Evolutionary conservation across 2,797 vertebrate genomes (phyloP).

Genomic region (Loris lydekkerianus): DNA sequence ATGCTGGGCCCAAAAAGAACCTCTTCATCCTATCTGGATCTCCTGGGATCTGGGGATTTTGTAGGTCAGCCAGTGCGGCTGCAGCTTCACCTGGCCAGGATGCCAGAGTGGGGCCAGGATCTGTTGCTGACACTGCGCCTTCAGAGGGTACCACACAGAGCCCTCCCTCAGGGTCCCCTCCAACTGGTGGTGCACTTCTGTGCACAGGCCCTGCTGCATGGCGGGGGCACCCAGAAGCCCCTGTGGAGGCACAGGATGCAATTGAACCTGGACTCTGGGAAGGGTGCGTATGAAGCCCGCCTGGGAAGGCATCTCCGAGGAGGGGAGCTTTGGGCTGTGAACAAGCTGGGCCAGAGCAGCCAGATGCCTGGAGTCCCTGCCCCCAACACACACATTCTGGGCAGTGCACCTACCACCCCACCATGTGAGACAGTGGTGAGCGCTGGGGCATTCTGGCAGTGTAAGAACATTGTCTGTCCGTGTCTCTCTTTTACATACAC

Average conservation of each 20-base stretch:
- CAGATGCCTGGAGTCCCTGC: not conserved
- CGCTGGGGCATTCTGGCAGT: not conserved
- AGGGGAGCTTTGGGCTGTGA: not conserved
- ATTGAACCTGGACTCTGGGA: conserved; percentile 77
- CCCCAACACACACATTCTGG: fast-evolving
- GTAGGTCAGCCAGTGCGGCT: not conserved
- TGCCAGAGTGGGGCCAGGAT: conserved; percentile 83
- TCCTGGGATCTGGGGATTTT: conserved; percentile 49
- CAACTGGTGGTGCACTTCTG: conserved; percentile 82
- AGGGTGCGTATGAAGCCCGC: conserved; percentile 83
- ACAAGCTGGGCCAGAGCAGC: not conserved
- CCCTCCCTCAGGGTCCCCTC: conserved; percentile 74
- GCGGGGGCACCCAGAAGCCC: conserved; percentile 14
- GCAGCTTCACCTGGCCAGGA: not conserved
- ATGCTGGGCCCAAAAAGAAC: conserved; percentile 63
- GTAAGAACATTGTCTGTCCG: not conserved
- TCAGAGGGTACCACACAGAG: conserved; percentile 53
- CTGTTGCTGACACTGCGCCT: conserved; percentile 65
- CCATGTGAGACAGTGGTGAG: not conserved
- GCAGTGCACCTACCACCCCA: not conserved
- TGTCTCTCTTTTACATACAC: not conserved
- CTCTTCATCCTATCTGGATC: conserved; percentile 70
- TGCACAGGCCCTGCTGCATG: conserved; percentile 86
- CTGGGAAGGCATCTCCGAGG: not conserved
- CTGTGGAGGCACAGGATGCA: conserved; percentile 75